Conservation (phyloP, 2,113 vertebrate genomes). For the Etheostoma cragini region DNA sequence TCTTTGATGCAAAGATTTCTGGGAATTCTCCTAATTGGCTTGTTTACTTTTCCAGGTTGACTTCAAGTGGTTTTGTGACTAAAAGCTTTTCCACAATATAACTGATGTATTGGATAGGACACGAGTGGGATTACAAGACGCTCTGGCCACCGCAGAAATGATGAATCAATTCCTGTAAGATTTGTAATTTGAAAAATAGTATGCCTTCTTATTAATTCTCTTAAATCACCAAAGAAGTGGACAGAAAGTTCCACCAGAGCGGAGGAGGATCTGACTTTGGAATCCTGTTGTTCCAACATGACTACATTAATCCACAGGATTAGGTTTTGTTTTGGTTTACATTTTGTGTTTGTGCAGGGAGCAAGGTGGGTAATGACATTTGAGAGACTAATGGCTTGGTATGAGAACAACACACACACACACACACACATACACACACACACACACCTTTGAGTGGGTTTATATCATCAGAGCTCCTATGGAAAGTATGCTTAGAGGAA, state of each 20-base stretch:
- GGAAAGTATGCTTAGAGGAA: constrained; percentile 70
- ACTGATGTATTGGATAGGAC: constrained; percentile 48
- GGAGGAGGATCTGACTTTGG: background rate
- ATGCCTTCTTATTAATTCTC: background rate
- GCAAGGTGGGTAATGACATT: constrained; percentile 41
- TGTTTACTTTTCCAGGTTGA: constrained; percentile 72
- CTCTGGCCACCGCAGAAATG: background rate
- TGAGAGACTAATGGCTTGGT: constrained; percentile 53
- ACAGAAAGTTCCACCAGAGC: background rate
- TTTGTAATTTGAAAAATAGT: background rate
- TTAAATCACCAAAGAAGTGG: constrained; percentile 1
- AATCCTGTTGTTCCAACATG: background rate
- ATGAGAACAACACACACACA: constrained; percentile 36
- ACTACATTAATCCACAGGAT: background rate
- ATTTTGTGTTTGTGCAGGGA: constrained; percentile 34
- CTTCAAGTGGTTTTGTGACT: constrained; percentile 44
- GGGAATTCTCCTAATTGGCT: constrained; percentile 59
- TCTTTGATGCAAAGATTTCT: constrained; percentile 64
- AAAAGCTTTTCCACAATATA: constrained; percentile 46
- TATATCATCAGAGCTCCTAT: constrained; percentile 65
- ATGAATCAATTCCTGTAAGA: constrained; percentile 31
- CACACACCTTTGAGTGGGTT: constrained; percentile 50
- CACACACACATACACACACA: constrained; percentile 29
- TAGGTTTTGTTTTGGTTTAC: background rate
- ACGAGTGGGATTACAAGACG: constrained; percentile 42